A percentile compares a stretch with the other conserved stretches of the same genome.
Conservation (phyloP, 2,888 invertebrate genomes). For the Acronicta aceris region DNA sequence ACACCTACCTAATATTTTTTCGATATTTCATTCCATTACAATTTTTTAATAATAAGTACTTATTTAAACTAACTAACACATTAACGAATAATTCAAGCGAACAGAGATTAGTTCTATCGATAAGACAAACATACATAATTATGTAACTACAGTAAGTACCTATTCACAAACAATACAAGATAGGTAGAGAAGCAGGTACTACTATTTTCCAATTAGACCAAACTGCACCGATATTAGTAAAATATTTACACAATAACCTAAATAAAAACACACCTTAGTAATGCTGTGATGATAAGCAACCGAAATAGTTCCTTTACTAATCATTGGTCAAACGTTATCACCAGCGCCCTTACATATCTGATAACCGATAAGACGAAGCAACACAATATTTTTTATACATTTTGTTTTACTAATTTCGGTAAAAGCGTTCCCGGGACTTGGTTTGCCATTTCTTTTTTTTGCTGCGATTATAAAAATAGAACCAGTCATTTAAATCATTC, state of each 20-base stretch:
- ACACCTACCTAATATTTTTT: no score
- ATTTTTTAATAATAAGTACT: no score
- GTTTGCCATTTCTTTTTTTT: no score
- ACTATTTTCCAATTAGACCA: neutral
- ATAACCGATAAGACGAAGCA: slow-evolving; percentile 54
- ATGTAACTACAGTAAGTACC: no score
- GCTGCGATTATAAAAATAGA: neutral
- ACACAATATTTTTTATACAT: slow-evolving; percentile 14
- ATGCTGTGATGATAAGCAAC: slow-evolving; percentile 18
- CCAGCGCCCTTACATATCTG: slow-evolving; percentile 53
- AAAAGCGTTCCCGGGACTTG: neutral
- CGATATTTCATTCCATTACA: no score
- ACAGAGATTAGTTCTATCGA: neutral
- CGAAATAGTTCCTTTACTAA: slow-evolving; percentile 27
- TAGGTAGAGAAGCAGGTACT: neutral
- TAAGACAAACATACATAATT: neutral
- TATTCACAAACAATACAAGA: neutral
- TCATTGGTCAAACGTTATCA: slow-evolving; percentile 57
- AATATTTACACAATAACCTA: slow-evolving; percentile 15
- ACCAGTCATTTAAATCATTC: neutral
- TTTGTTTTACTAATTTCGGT: slow-evolving; percentile 7
- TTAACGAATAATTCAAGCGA: neutral
- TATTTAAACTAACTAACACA: no score
- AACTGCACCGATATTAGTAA: neutral
- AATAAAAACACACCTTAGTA: slow-evolving; percentile 34